A percentile compares a stretch with the other conserved stretches of the same genome.
phyloP scores from a whole-genome alignment of 1,140 invertebrate genomes.

The Brachionus plicatilis region DNA sequence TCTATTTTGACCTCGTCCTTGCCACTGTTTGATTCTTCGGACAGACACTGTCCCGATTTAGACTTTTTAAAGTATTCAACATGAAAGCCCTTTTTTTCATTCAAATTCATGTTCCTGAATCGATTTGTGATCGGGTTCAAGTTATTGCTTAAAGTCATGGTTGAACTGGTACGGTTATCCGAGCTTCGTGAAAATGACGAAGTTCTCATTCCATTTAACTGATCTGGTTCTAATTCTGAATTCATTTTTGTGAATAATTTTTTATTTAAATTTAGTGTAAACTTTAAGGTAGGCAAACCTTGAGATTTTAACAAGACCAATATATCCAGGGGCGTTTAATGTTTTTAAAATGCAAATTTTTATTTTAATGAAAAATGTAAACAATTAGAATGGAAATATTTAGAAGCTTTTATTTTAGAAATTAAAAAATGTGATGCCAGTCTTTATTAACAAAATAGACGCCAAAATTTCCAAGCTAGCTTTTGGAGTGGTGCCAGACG shows the following conservation, averaged over 20 bases:
- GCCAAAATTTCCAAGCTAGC: not conserved
- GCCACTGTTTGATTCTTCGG: not conserved
- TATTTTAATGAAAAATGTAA: not conserved
- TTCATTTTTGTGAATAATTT: not conserved
- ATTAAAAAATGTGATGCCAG: not conserved
- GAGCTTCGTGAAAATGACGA: not conserved
- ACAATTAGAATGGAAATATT: not conserved
- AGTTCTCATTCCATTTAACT: not conserved
- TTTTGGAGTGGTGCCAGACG: not conserved
- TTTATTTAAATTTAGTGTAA: not conserved
- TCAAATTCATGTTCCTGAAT: not conserved
- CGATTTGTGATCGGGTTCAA: not conserved
- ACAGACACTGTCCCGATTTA: not conserved
- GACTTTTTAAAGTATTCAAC: slow-evolving; percentile 11
- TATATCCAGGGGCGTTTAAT: not conserved
- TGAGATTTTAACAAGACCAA: not conserved
- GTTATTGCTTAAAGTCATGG: not conserved
- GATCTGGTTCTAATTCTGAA: not conserved
- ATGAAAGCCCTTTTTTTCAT: not conserved
- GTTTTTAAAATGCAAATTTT: not conserved
- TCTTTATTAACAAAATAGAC: not conserved
- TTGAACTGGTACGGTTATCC: not conserved
- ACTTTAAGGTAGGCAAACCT: not conserved
- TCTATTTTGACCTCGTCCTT: not conserved
- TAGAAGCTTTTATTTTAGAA: not conserved